Evolutionary conservation across 37 sponge, comb jelly and placozoan genomes (phyloP).

Genomic region (Mnemiopsis leidyi): DNA sequence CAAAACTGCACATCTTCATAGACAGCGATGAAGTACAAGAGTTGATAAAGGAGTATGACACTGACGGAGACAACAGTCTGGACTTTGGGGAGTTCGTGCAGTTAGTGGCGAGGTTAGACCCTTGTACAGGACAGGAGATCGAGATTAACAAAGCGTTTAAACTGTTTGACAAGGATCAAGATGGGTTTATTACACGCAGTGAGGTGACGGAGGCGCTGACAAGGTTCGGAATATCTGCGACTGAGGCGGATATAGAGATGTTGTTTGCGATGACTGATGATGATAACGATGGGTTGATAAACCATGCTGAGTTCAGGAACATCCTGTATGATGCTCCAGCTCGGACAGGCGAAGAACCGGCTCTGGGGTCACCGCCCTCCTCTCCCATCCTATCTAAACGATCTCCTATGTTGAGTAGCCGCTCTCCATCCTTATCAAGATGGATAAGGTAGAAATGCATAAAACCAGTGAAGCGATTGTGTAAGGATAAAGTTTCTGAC

Average conservation of each 20-base stretch:
- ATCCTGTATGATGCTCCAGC: not conserved
- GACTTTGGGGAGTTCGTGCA: slow-evolving; percentile 40
- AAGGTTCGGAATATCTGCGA: not conserved
- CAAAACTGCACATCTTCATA: slow-evolving; percentile 34
- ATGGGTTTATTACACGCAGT: slow-evolving; percentile 14
- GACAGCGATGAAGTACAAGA: not conserved
- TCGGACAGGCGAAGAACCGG: too few relatives aligned
- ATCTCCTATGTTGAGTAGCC: too few relatives aligned
- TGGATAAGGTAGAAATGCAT: too few relatives aligned
- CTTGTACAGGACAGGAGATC: not conserved
- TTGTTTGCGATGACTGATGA: slow-evolving; percentile 2
- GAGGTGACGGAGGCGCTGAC: slow-evolving; percentile 1
- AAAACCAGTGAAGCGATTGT: too few relatives aligned
- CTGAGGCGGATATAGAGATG: slow-evolving; percentile 23
- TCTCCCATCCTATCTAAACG: too few relatives aligned
- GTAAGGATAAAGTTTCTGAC: too few relatives aligned
- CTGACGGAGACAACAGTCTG: not conserved
- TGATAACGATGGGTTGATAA: slow-evolving; percentile 21
- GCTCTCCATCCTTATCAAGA: too few relatives aligned
- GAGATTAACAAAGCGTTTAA: slow-evolving; percentile 45
- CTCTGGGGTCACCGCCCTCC: too few relatives aligned
- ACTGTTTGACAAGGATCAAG: slow-evolving; percentile 7
- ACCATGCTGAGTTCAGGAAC: slow-evolving; percentile 21
- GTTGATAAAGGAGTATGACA: not conserved
- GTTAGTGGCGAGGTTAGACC: slow-evolving; percentile 20